phyloP scores from a whole-genome alignment of 2,888 invertebrate species.

The Platycnemis pennipes region DNA sequence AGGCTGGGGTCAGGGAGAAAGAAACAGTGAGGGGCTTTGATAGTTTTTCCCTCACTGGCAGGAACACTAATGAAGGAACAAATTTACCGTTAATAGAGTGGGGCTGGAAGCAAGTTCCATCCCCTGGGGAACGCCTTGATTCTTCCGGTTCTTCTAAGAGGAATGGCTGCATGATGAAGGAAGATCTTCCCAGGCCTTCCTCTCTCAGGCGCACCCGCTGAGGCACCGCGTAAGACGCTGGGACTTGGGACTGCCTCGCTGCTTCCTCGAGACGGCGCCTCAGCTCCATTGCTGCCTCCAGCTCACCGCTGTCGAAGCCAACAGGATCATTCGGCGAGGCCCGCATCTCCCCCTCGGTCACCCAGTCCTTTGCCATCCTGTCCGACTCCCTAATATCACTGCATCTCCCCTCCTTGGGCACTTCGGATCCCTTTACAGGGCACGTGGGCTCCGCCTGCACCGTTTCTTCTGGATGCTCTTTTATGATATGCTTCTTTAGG shows the following conservation, averaged over 20 bases:
- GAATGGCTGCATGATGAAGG: slow-evolving; percentile 95
- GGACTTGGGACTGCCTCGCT: slow-evolving; percentile 81
- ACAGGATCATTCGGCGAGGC: background rate
- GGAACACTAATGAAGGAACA: slow-evolving; percentile 95
- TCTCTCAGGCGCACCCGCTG: slow-evolving; percentile 77
- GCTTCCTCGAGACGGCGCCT: slow-evolving; percentile 80
- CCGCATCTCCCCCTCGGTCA: slow-evolving; percentile 77
- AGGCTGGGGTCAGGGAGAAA: slow-evolving; percentile 96
- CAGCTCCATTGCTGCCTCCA: slow-evolving; percentile 78
- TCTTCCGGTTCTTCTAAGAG: slow-evolving; percentile 86
- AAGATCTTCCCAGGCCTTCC: slow-evolving; percentile 73
- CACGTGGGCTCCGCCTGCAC: slow-evolving; percentile 73
- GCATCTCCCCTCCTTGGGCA: slow-evolving; percentile 45
- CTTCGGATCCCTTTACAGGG: slow-evolving; percentile 71
- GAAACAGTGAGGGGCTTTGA: slow-evolving; percentile 93
- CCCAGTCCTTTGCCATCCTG: slow-evolving; percentile 74
- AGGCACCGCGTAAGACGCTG: slow-evolving; percentile 85
- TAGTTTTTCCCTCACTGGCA: slow-evolving; percentile 94
- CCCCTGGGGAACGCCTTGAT: slow-evolving; percentile 75
- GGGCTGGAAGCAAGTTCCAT: slow-evolving; percentile 74
- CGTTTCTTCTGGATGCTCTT: slow-evolving; percentile 76
- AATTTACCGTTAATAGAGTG: slow-evolving; percentile 81
- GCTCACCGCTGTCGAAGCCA: slow-evolving; percentile 40
- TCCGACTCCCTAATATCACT: slow-evolving; percentile 67
- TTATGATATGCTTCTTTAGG: slow-evolving; percentile 79